Evolutionary conservation across 1,140 invertebrate genomes (phyloP).

Genomic region (Danaus melanippus): DNA sequence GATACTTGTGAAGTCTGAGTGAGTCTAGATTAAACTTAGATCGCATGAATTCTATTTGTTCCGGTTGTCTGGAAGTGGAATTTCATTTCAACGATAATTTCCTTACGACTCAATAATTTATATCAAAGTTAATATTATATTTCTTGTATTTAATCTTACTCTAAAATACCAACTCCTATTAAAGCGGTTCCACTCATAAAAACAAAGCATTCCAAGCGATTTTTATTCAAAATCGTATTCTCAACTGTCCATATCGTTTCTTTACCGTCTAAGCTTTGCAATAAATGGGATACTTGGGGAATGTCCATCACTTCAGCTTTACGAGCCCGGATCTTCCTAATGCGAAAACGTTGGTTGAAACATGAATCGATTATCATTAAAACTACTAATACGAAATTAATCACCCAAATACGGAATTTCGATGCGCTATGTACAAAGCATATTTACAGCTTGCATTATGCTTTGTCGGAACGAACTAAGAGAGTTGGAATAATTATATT

Average conservation of each 20-base stretch:
- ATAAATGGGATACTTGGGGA: conserved; percentile 40
- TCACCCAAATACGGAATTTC: conserved; percentile 69
- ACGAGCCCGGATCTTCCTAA: conserved; percentile 46
- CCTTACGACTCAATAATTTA: too few relatives aligned
- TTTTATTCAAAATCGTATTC: conserved; percentile 33
- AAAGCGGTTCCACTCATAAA: conserved; percentile 49
- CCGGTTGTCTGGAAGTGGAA: conserved; percentile 34
- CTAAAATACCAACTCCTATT: conserved; percentile 45
- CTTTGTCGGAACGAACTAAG: conserved; percentile 74
- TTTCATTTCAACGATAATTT: too few relatives aligned
- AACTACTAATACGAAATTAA: neutral
- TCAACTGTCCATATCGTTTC: conserved; percentile 47
- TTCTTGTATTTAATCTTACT: conserved; percentile 29
- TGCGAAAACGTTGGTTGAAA: neutral
- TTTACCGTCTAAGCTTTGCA: conserved; percentile 36
- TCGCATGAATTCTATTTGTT: conserved; percentile 41
- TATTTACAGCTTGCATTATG: conserved; percentile 72
- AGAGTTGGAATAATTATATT: conserved; percentile 6
- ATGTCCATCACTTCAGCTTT: conserved; percentile 46
- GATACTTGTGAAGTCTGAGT: conserved; percentile 44
- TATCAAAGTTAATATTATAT: conserved; percentile 4
- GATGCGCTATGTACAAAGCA: conserved; percentile 77
- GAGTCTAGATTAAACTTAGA: conserved; percentile 41
- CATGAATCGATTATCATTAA: neutral
- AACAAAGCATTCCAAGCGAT: conserved; percentile 46